Evolutionary conservation across 1,140 invertebrate genomes (phyloP), one percentile per base, ranked within the genome.

Genomic region (Ostrea edulis): DNA sequence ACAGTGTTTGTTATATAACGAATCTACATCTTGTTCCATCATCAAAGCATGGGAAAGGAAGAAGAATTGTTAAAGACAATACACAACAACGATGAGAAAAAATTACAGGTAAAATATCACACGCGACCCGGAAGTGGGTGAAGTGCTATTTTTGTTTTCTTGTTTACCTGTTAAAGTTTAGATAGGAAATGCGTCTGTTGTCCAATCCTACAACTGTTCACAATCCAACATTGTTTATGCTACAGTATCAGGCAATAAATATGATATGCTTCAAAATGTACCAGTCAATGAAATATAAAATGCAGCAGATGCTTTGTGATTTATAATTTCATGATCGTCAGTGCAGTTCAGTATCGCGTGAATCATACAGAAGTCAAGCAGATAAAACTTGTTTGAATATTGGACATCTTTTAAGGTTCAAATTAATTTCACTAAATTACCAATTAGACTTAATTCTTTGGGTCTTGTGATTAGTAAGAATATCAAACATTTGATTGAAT

Each of bases 21-120:
- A 20, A 0, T 35, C 25, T 8, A 25, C 68, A 35, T 17, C 68
- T 25, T 44, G 1, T 77, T 12, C 68, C 25, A 25, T 14, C 29
- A 25, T 14, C 20, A 44, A 52, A 87, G 9, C 22, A 92, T 93
- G 92, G 92, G 89, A 25, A 93, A 92, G 82, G 92, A 93, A 89
- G 29, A n/a, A 8, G 92, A 93, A 29, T 87, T 93, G 35, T 55
- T 93, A 4, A 93, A 93, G 62, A 91, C 91, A 25, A 90, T 93
- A 20, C 92, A 91, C 54, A 17, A 85, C 1, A 92, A 91, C 65
- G 91, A 93, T 81, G 82, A 88, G 53, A 81, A 77, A 29, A 92
- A 92, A 91, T 12, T 92, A 82, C 90, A 92, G 91, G 92, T 92
- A 89, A n/a, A 55, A 86, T 44, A 55, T 7, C 35, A 20, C 62